Evolutionary conservation across 2,888 invertebrate species (phyloP).

Genomic region (Augiades crinisus): DNA sequence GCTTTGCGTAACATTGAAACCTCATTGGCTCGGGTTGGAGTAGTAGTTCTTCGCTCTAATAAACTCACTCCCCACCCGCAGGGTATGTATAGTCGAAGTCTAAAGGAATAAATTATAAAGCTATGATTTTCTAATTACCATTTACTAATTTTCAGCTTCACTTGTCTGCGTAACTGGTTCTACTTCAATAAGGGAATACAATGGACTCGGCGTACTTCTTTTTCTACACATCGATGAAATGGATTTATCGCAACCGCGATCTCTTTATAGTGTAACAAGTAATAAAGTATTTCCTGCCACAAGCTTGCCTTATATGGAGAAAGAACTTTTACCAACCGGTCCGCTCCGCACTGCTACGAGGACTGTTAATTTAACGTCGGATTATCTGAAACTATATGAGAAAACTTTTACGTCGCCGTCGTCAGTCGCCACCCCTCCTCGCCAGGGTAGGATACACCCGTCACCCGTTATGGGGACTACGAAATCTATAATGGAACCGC

Average conservation of each 20-base stretch:
- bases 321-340: background rate
- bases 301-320: background rate
- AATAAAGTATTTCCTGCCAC: background rate
- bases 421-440: background rate
- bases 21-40: constrained; percentile 43
- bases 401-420: constrained; percentile 37
- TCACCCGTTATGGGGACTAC: background rate
- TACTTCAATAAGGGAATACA: background rate
- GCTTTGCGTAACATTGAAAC: constrained; percentile 32
- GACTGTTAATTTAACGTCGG: constrained; percentile 36
- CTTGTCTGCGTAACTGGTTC: constrained; percentile 10
- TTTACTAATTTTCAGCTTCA: constrained; percentile 18
- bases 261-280: background rate
- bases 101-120: too few species aligned
- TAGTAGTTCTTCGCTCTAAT: constrained; percentile 36
- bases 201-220: constrained; percentile 2
- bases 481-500: constrained; percentile 9
- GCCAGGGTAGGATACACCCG: background rate
- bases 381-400: constrained; percentile 34
- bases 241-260: background rate
- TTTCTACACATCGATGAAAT: constrained; percentile 13
- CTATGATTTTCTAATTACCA: too few species aligned
- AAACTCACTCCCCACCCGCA: constrained; percentile 39
- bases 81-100: constrained; percentile 40
- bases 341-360: background rate